Percentiles rank a stretch among this genome's conserved stretches.
Conservation (phyloP, 2,888 invertebrate species). For the Eupithecia inturbata region DNA sequence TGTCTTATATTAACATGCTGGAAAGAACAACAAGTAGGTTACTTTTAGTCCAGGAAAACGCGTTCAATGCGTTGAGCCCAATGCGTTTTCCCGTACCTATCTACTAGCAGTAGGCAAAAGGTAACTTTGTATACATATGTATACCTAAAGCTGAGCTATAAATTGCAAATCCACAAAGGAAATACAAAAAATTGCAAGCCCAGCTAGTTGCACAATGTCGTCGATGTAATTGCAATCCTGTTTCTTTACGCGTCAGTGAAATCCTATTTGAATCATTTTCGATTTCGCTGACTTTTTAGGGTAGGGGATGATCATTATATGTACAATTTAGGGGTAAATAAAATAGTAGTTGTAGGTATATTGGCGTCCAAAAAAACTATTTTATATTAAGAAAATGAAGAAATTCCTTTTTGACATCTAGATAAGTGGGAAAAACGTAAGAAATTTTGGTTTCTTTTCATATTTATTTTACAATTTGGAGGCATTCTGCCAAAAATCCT, state of each 20-base stretch:
- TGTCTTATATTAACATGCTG: no score
- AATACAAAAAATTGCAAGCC: slow-evolving; percentile 34
- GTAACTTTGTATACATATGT: not conserved
- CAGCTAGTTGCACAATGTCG: slow-evolving; percentile 39
- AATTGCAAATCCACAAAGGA: slow-evolving; percentile 15
- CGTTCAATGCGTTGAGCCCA: not conserved
- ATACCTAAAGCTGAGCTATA: slow-evolving; percentile 6
- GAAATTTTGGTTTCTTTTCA: no score
- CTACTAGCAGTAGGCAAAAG: not conserved
- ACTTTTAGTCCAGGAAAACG: not conserved
- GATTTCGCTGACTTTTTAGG: slow-evolving; percentile 40
- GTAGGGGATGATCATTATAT: slow-evolving; percentile 14
- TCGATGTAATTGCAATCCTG: slow-evolving; percentile 42
- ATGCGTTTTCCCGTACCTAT: not conserved
- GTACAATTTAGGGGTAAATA: not conserved
- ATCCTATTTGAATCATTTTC: slow-evolving; percentile 39
- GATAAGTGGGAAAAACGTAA: no score
- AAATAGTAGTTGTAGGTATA: no score
- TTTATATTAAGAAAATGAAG: no score
- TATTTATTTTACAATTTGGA: no score
- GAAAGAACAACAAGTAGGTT: not conserved
- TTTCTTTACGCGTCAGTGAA: slow-evolving; percentile 36
- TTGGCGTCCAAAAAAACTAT: no score
- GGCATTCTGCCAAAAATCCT: no score
- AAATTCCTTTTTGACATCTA: no score